Evolutionary conservation across 2,888 invertebrate genomes (phyloP).

Genomic region (Leptinotarsa haldemani): DNA sequence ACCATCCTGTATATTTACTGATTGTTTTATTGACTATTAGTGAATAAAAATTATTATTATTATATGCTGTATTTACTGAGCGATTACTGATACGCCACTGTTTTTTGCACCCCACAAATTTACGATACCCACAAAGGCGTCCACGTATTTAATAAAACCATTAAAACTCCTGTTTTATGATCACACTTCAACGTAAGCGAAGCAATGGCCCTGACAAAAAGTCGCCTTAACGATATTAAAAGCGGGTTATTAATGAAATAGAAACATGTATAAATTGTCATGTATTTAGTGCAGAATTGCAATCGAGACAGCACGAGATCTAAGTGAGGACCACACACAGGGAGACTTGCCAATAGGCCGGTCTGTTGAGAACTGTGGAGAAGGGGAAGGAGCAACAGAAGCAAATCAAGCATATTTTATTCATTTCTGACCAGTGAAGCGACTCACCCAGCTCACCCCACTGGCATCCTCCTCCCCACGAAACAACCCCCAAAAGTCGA

Average conservation of each 20-base stretch:
- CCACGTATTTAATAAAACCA: slow-evolving; percentile 60
- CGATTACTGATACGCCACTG: not conserved
- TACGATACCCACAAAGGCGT: slow-evolving; percentile 54
- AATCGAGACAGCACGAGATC: slow-evolving; percentile 51
- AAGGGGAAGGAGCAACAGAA: not conserved
- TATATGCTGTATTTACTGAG: too few relatives aligned
- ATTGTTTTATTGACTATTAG: too few relatives aligned
- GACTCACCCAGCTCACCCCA: too few relatives aligned
- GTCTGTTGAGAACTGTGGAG: not conserved
- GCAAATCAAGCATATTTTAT: too few relatives aligned
- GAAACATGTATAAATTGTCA: slow-evolving; percentile 56
- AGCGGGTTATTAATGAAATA: slow-evolving; percentile 55
- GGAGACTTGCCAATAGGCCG: not conserved
- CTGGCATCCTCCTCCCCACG: too few relatives aligned
- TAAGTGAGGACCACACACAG: slow-evolving; percentile 51
- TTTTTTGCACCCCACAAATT: slow-evolving; percentile 27
- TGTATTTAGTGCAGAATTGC: slow-evolving; percentile 55
- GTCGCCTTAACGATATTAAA: slow-evolving; percentile 54
- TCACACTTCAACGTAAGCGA: slow-evolving; percentile 58
- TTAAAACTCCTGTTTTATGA: slow-evolving; percentile 59
- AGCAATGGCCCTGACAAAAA: slow-evolving; percentile 49
- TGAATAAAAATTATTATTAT: too few relatives aligned
- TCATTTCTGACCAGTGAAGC: too few relatives aligned
- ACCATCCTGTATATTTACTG: too few relatives aligned
- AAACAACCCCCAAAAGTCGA: too few relatives aligned